Base-by-base conservation (phyloP, 2,888 invertebrate species). In the Caenorhabditis auriculariae region DNA sequence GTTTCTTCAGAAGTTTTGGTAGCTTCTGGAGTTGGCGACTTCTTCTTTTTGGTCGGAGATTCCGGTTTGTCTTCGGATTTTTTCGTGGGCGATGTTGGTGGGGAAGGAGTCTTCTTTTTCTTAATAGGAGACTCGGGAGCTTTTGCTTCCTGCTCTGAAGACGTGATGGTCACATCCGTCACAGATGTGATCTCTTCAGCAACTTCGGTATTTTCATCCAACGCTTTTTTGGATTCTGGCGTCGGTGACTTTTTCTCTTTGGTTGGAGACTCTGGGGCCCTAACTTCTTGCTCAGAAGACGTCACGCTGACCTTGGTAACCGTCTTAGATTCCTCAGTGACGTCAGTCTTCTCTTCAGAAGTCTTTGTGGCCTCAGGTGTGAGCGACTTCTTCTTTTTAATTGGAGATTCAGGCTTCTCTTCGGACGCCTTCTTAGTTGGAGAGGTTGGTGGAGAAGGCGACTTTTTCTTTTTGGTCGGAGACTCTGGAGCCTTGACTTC, bases 381-480 rank as follows among this genome's bases (percentile, higher is more conserved):
- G n/a, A 29, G 28, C 38, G 21, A 54, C 15, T 44, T 46, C 23
- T 26, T 35, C 42, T 45, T 50, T 28, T 41, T 26, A 7, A 12
- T 28, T 28, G 42, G 38, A 42, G 51, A 32, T 15, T 9, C 32
- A 17, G 43, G 24, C 37, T 24, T 26, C 27, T 26, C 47, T 41
- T 41, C 15, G 12, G 41, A 19, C 19, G 41, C 7, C 41, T 7
- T 41, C 41, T 41, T 41, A 9, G 41, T 41, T 41, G 41, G 41
- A 15, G 41, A 41, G 7, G 41, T 19, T 9, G 35, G 35, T 32
- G 35, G 35, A 32, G 35, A 26, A 9, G 54, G 51, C 7, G 39
- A 24, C 24, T 45, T 51, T 28, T 51, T 54, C 46, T 53, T 64
- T 54, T 55, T 55, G 1, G 41, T 45, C 39, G 15, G 54, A 7